phyloP scores from a whole-genome alignment of 2,797 vertebrate genomes.

The Dryobates pubescens region DNA sequence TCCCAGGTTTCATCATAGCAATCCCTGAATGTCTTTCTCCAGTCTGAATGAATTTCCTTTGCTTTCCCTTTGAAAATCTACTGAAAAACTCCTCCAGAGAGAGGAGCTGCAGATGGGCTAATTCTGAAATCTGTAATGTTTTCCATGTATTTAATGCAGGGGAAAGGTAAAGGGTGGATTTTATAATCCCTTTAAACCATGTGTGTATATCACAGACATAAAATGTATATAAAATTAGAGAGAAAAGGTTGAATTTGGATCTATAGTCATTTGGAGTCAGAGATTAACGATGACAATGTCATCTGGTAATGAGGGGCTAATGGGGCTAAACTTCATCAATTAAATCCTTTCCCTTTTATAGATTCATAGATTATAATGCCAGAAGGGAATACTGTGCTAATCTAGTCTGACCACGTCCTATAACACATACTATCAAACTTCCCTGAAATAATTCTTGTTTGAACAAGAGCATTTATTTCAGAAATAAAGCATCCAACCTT shows the following conservation, averaged over 20 bases:
- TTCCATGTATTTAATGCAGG: neutral
- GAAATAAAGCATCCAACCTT: conserved; percentile 53
- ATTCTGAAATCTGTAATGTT: conserved; percentile 19
- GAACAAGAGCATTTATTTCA: conserved; percentile 59
- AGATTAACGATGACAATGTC: conserved; percentile 70
- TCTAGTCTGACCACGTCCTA: conserved; percentile 60
- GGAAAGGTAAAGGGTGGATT: conserved; percentile 33
- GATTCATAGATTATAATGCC: conserved; percentile 68
- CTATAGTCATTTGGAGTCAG: conserved; percentile 52
- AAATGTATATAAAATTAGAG: conserved; percentile 61
- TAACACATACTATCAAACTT: conserved; percentile 49
- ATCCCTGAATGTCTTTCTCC: neutral
- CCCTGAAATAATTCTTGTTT: conserved; percentile 63
- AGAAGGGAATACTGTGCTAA: conserved; percentile 59
- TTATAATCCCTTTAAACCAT: conserved; percentile 68
- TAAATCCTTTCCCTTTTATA: conserved; percentile 68
- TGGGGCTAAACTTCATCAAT: conserved; percentile 75
- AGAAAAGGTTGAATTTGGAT: conserved; percentile 69
- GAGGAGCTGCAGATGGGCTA: neutral
- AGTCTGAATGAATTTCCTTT: neutral
- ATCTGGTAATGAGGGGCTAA: conserved; percentile 68
- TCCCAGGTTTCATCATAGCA: neutral
- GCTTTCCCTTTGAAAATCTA: neutral
- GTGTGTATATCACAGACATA: conserved; percentile 57
- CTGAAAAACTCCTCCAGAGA: neutral